These are phyloP conservation scores for Betta splendens DNA, from an alignment of 2,797 vertebrate genomes.

Conservation along the genomic window DNA sequence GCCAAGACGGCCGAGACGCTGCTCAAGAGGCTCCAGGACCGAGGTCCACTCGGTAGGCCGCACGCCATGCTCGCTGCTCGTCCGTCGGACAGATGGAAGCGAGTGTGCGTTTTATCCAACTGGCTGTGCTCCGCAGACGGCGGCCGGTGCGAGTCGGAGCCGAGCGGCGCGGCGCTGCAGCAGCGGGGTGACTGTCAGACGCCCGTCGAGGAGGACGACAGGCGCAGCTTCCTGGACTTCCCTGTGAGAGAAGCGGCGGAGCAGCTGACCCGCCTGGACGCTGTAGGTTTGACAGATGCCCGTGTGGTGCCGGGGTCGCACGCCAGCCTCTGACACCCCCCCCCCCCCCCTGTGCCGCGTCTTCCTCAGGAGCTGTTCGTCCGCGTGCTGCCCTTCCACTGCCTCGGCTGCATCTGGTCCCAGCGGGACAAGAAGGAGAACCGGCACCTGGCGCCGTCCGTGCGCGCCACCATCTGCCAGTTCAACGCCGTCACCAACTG, in stretches of 20 bases:
- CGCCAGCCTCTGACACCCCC: no score
- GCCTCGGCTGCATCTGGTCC: conserved; percentile 91
- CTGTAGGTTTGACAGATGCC: conserved; percentile 72
- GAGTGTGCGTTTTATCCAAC: no score
- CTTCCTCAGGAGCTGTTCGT: conserved; percentile 85
- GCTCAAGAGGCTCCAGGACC: conserved; percentile 75
- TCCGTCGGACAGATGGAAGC: no score
- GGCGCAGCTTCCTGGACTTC: conserved; percentile 77
- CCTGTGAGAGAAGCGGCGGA: conserved; percentile 82
- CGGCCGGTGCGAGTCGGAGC: conserved; percentile 29
- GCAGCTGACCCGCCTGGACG: conserved; percentile 88
- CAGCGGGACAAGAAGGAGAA: conserved; percentile 90
- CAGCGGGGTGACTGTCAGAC: conserved; percentile 36
- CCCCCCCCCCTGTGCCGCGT: accelerated
- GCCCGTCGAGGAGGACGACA: conserved; percentile 43
- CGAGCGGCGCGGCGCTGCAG: conserved; percentile 11
- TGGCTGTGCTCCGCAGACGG: conserved; percentile 52
- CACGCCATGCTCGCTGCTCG: no score
- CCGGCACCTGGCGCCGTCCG: conserved; percentile 76
- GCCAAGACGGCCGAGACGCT: conserved; percentile 71
- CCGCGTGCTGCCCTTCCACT: conserved; percentile 85
- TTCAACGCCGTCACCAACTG: conserved; percentile 88
- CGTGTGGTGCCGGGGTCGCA: no score
- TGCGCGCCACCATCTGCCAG: conserved; percentile 91
- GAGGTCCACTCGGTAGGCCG: conserved; percentile 64